Percentiles rank a stretch among this genome's conserved stretches.
Evolutionary conservation across 2,797 vertebrate species (phyloP).

Genomic region (Champsocephalus esox): DNA sequence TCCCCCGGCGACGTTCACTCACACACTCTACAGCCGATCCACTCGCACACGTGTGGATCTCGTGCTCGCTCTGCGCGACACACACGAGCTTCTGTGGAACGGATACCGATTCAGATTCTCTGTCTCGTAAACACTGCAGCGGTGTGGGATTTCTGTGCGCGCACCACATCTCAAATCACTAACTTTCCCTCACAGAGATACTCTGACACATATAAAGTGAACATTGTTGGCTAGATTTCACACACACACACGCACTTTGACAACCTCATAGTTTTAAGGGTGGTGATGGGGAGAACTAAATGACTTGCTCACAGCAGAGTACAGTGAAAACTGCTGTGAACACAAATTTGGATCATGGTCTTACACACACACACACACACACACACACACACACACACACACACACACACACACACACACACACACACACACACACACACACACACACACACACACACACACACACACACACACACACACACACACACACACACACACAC

Average conservation of each 20-base stretch:
- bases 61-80: constrained; percentile 15
- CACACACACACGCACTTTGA: constrained; percentile 22
- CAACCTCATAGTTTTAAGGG: constrained; percentile 41
- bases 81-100: constrained; percentile 6
- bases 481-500: no score
- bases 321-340: constrained; percentile 64
- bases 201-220: constrained; percentile 16
- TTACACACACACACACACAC: not conserved
- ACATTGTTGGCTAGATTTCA: constrained; percentile 7
- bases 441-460: no score
- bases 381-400: not conserved
- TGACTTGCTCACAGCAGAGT: constrained; percentile 61
- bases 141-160: constrained; percentile 12
- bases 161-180: constrained; percentile 21
- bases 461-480: no score
- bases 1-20: constrained; percentile 71
- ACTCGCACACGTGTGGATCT: constrained; percentile 42
- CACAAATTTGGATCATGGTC: constrained; percentile 68
- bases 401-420: no score
- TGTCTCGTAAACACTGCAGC: constrained; percentile 31
- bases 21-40: constrained; percentile 48
- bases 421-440: no score
- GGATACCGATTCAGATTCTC: constrained; percentile 35
- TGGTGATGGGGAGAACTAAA: constrained; percentile 46
- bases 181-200: constrained; percentile 31